Conservation (phyloP, 2,113 vertebrate genomes). For the Ochotona curzoniae region DNA sequence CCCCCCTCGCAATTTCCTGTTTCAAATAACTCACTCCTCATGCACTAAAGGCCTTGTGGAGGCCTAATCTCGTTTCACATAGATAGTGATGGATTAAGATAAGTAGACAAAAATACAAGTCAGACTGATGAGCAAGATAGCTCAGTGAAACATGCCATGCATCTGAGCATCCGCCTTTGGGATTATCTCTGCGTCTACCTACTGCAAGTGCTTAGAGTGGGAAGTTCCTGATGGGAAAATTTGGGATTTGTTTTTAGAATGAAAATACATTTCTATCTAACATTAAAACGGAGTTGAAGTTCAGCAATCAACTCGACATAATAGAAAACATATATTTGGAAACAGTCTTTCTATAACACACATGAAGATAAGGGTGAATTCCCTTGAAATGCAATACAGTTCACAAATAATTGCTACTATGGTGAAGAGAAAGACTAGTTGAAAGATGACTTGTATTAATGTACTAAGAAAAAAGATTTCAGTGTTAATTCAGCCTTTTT, state of each 20-base stretch:
- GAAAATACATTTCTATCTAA: neutral
- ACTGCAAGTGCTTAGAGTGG: neutral
- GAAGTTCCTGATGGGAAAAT: neutral
- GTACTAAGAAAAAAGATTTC: neutral
- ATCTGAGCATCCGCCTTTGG: neutral
- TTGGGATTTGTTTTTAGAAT: neutral
- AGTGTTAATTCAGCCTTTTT: neutral
- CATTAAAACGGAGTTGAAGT: neutral
- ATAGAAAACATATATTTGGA: neutral
- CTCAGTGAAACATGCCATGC: neutral
- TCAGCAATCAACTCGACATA: neutral
- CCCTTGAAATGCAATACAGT: neutral
- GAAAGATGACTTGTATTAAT: neutral
- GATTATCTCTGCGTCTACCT: neutral
- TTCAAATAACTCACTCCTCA: neutral
- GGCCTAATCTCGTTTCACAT: neutral
- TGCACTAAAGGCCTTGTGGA: neutral
- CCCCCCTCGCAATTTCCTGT: neutral
- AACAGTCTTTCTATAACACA: neutral
- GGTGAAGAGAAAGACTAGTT: neutral
- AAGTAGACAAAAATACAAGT: slow-evolving; percentile 34
- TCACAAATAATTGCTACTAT: neutral
- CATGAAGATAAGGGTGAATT: neutral
- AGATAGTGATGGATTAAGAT: neutral
- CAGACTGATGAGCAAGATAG: neutral